Percentiles rank a stretch among this genome's conserved stretches.
Evolutionary conservation across 2,888 invertebrate species (phyloP).

Genomic region (Oxycera nigricornis): DNA sequence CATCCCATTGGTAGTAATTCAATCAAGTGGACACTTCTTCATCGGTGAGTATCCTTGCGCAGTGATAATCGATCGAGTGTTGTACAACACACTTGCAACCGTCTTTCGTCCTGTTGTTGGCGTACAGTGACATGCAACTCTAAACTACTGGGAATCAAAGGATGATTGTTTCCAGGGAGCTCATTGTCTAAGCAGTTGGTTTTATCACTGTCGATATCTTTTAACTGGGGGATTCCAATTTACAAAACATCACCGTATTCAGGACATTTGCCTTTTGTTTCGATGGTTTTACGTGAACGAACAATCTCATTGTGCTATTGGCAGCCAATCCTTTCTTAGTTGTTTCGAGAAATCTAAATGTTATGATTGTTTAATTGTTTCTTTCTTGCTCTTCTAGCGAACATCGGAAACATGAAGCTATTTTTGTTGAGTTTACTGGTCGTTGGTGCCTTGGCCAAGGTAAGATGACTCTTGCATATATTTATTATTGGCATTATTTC

Average conservation of each 20-base stretch:
- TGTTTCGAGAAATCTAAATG: neutral
- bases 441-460: constrained; percentile 16
- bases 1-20: constrained; percentile 21
- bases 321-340: too few relatives aligned
- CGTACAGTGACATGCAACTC: neutral
- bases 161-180: neutral
- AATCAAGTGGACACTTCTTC: constrained; percentile 13
- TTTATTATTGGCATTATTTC: neutral
- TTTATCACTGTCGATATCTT: constrained; percentile 26
- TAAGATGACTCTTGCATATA: neutral
- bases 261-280: neutral
- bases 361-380: neutral
- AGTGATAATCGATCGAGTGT: neutral
- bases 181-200: neutral
- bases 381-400: neutral
- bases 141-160: neutral
- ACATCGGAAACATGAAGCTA: constrained; percentile 17
- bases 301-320: too few relatives aligned
- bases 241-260: neutral
- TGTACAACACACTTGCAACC: neutral
- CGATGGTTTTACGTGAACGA: too few relatives aligned
- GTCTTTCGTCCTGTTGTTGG: neutral
- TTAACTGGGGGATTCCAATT: constrained; percentile 25
- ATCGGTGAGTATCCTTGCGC: constrained; percentile 25
- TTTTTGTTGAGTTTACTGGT: constrained; percentile 4